Evolutionary conservation across 2,797 vertebrate genomes (phyloP), one percentile per base, ranked within the genome.

Genomic region (Micropoecilia bifurca): DNA sequence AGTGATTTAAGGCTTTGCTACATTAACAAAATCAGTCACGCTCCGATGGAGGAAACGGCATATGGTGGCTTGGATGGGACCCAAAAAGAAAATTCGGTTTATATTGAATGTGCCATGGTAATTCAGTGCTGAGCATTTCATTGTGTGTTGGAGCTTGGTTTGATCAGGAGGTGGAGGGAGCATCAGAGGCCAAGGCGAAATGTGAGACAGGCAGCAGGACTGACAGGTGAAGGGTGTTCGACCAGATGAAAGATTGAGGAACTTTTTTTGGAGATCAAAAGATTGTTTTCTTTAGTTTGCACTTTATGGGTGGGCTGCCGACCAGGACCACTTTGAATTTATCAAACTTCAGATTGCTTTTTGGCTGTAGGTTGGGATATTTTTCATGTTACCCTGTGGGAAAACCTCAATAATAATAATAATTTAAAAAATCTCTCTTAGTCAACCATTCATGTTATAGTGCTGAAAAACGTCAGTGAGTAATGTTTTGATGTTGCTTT

Each of bases 21-120:
- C 91, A 90, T 93, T 93, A 94, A 90, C 90, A 84, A 84, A 95
- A 93, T 95, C 95, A 83, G 94, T 95, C 94, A 93, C 77, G 91
- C 91, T 92, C 79, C 25, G 82, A 55, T 79, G 80, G 77, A 76
- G 81, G 88, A 83, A 93, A 84, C 81, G 28, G 78, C 93, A 95
- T 93, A 91, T 93, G 92, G 90, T 80, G 87, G 89, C 90, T 92
- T 95, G 94, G 94, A 92, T 46, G 0, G 28, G 77, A 85, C 83
- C 93, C 94, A 95, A 81, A 57, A 46, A 61, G 76, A 91, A 91
- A 94, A 95, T 94, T 94, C 85, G 81, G 93, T 94, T 94, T 92
- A 91, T 90, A 93, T 88, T 93, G 91, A 93, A 95, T 85, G 89
- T 87, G 92, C 90, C 87, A 87, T 83, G 88, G 93, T 92, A 93